Evolutionary conservation across 2,888 invertebrate species (phyloP), one percentile per base, ranked within the genome.

Genomic region (Ischnus inquisitorius): DNA sequence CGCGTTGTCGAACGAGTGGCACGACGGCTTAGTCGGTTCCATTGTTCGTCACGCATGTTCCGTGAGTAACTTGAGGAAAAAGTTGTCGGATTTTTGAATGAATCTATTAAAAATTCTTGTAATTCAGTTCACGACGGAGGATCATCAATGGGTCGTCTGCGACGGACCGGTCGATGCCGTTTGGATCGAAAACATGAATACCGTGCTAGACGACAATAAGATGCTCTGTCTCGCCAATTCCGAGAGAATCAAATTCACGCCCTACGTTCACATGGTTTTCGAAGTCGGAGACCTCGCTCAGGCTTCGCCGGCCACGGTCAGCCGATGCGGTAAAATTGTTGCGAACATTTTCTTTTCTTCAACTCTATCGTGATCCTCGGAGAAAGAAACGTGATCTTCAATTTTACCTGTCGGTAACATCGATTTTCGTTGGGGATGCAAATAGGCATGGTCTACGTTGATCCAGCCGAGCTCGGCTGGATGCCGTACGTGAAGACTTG

Each of bases 171-270:
- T 98, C 0, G 98, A 98, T 92, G 98, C 98, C 0, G 96, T 98
- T 22, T 98, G 98, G 98, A 98, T 98, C 85, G 98, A 98, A 93
- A 98, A 98, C 92, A 96, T 98, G 95, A 98, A 98, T 93, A 98
- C 98, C 0, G 98, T 98, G 0, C 94, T 98, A 5, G 98, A 98
- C 91, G 98, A 98, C 91, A 98, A 98, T 92, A 98, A 98, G 94
- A 98, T 98, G 97, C 93, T 98, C 48, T 98, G 98, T 89, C 94
- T 98, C 48, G 98, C 98, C 1, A 98, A 98, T 94, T 98, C 98
- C 0, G 98, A 98, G 93, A 95, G 98, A 83, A 98, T 98, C 85
- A 98, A 98, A 93, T 95, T 98, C 34, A 97, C 98, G 0, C 96
- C 97, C 0, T 97, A 96, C 94, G 97, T 98, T 0, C 98, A 97